phyloP scores from a whole-genome alignment of 2,797 vertebrate genomes.

The Lacerta bilineata region DNA sequence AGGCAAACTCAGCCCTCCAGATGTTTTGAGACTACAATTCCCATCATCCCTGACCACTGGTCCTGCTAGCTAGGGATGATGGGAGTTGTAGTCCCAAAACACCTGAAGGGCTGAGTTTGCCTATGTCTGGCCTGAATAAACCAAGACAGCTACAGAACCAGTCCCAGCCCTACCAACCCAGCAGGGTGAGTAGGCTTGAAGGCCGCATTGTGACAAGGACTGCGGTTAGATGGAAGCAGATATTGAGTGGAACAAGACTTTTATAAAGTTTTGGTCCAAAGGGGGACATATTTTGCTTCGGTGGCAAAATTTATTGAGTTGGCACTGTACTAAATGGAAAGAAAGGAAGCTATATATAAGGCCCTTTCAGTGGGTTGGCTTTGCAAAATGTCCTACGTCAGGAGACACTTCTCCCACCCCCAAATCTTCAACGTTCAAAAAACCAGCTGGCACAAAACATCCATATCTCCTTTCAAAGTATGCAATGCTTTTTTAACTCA shows the following conservation, averaged over 20 bases:
- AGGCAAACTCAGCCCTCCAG: too few species aligned
- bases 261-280: neutral
- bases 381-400: neutral
- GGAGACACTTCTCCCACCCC: neutral
- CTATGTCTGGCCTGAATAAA: neutral
- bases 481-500: conserved; percentile 40
- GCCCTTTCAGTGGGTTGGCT: neutral
- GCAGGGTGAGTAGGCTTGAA: neutral
- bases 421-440: conserved; percentile 37
- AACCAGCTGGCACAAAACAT: conserved; percentile 32
- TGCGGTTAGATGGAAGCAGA: neutral
- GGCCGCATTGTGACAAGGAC: neutral
- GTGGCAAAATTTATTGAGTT: neutral
- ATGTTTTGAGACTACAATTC: too few species aligned
- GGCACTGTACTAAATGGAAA: neutral
- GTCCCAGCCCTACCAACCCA: too few species aligned
- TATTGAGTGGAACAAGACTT: neutral
- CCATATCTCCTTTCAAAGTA: conserved; percentile 46
- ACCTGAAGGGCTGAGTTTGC: too few species aligned
- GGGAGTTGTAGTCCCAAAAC: too few species aligned
- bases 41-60: too few species aligned
- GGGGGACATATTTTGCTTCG: neutral
- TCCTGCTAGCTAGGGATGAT: too few species aligned
- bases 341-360: neutral
- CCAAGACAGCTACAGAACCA: neutral